Evolutionary conservation across 2,113 vertebrate species (phyloP).

Genomic region (Melanostigma gelatinosum): DNA sequence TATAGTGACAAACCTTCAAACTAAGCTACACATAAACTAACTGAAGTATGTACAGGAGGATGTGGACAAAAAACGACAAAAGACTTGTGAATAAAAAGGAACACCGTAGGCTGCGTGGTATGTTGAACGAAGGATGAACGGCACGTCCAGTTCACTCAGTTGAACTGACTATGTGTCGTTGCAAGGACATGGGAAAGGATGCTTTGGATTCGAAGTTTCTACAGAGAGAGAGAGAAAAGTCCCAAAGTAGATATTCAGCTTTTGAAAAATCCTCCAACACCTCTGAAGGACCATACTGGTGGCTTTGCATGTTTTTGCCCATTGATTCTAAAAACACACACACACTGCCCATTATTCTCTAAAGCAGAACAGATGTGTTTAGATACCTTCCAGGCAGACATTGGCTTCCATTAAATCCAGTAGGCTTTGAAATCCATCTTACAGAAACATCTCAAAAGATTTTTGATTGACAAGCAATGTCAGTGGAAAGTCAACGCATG

Average conservation of each 20-base stretch:
- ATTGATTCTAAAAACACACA: constrained; percentile 33
- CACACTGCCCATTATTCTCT: constrained; percentile 8
- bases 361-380: constrained; percentile 50
- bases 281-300: constrained; percentile 18
- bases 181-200: constrained; percentile 23
- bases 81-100: constrained; percentile 41
- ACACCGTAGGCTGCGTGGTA: constrained; percentile 36
- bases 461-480: not conserved
- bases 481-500: not conserved
- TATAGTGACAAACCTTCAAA: constrained; percentile 39
- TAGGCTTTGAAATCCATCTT: not conserved
- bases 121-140: constrained; percentile 60
- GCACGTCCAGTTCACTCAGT: constrained; percentile 42
- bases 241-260: not conserved
- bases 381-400: constrained; percentile 39
- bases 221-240: constrained; percentile 9
- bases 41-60: constrained; percentile 50
- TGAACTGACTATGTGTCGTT: constrained; percentile 27
- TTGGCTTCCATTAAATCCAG: constrained; percentile 18
- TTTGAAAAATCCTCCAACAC: constrained; percentile 15
- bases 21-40: constrained; percentile 45
- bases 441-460: not conserved
- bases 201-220: constrained; percentile 20
- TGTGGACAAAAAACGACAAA: constrained; percentile 41
- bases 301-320: constrained; percentile 30